These are phyloP conservation scores for Chloropsis cyanopogon DNA, from an alignment of 2,113 vertebrate genomes.

Conservation along the genomic window DNA sequence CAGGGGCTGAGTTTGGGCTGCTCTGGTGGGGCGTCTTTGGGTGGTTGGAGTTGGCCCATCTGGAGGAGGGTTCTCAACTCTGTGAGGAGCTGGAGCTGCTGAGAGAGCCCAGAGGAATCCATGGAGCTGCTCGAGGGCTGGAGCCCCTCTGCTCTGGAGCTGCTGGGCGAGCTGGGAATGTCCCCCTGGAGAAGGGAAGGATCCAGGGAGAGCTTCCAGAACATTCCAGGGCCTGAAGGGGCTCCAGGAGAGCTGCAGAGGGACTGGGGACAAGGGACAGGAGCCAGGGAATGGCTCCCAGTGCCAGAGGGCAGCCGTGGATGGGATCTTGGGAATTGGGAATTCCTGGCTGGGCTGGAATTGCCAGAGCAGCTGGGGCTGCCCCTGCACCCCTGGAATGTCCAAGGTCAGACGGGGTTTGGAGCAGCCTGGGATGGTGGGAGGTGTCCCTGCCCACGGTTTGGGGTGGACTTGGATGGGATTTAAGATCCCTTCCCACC, in stretches of 20 bases:
- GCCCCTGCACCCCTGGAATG: neutral
- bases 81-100: rapidly evolving
- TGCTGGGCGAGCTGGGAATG: neutral
- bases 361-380: neutral
- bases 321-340: rapidly evolving
- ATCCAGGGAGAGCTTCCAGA: rapidly evolving
- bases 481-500: neutral
- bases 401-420: rapidly evolving
- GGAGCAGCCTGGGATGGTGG: rapidly evolving
- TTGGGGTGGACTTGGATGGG: neutral
- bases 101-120: neutral
- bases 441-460: neutral
- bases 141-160: rapidly evolving
- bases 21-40: neutral
- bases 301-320: rapidly evolving
- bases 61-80: rapidly evolving
- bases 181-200: neutral
- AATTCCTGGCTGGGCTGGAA: neutral
- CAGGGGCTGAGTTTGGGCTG: too few species aligned
- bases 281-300: neutral
- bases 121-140: neutral
- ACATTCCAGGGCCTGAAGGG: neutral
- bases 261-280: neutral
- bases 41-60: neutral
- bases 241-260: neutral